phyloP scores from a whole-genome alignment of 1,140 invertebrate species.

The Cotesia glomerata region DNA sequence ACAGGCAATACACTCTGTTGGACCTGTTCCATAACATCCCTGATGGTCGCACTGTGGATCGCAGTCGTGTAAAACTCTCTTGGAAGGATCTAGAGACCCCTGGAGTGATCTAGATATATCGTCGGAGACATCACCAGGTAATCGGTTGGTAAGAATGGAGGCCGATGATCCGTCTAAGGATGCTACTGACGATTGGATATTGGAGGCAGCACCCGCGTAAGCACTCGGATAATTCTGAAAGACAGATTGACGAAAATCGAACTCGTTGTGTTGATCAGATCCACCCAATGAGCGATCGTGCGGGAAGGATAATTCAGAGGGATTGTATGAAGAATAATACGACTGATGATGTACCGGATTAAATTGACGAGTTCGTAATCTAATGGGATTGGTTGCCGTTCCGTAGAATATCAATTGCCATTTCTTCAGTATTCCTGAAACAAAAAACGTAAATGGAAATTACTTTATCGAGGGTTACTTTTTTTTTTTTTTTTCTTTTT shows the following conservation, averaged over 20 bases:
- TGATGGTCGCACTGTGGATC: constrained; percentile 82
- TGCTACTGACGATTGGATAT: constrained; percentile 71
- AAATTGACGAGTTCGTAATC: constrained; percentile 64
- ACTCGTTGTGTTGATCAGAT: constrained; percentile 37
- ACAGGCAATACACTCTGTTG: constrained; percentile 80
- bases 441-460: not conserved
- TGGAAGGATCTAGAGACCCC: constrained; percentile 62
- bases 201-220: constrained; percentile 73
- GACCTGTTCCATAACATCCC: constrained; percentile 82
- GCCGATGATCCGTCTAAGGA: constrained; percentile 70
- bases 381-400: constrained; percentile 80
- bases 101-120: constrained; percentile 32
- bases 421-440: constrained; percentile 78
- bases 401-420: constrained; percentile 95
- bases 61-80: constrained; percentile 75
- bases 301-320: constrained; percentile 35
- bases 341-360: constrained; percentile 61
- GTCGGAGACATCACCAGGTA: constrained; percentile 46
- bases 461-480: not conserved
- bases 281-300: constrained; percentile 11
- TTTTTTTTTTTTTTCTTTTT: too few relatives aligned
- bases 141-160: constrained; percentile 52
- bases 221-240: constrained; percentile 75
- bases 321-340: constrained; percentile 62
- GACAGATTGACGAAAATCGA: constrained; percentile 64